Percentiles rank a stretch among this genome's conserved stretches.
These are phyloP conservation scores for Acromyrmex echinatior DNA, from an alignment of 1,140 invertebrate genomes.

Conservation along the genomic window DNA sequence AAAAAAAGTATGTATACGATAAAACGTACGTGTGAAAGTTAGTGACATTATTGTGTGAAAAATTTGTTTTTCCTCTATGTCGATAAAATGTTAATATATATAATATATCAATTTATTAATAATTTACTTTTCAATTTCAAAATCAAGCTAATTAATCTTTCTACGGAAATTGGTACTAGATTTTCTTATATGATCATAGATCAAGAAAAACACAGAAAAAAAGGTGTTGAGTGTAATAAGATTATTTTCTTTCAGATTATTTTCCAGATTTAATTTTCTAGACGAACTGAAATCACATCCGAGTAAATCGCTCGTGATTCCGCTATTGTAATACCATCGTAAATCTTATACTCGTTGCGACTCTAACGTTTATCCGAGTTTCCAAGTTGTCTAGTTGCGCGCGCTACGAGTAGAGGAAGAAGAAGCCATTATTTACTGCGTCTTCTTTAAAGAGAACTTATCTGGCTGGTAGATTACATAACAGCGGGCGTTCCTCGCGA, in stretches of 20 bases:
- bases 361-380: constrained; percentile 59
- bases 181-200: background rate
- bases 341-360: constrained; percentile 60
- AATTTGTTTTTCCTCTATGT: too few relatives aligned
- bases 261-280: constrained; percentile 50
- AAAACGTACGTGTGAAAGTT: too few relatives aligned
- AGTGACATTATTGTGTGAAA: too few relatives aligned
- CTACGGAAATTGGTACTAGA: background rate
- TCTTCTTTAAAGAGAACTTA: constrained; percentile 63
- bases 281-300: constrained; percentile 6
- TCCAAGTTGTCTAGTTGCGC: constrained; percentile 56
- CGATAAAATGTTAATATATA: background rate
- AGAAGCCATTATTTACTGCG: constrained; percentile 62
- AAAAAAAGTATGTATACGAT: background rate
- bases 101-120: too few relatives aligned
- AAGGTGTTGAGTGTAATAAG: background rate
- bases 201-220: too few relatives aligned
- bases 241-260: constrained; percentile 39
- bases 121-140: too few relatives aligned
- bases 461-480: constrained; percentile 64
- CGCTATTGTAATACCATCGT: constrained; percentile 54
- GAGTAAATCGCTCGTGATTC: constrained; percentile 47
- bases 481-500: constrained; percentile 60
- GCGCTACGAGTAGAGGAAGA: constrained; percentile 12
- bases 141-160: too few relatives aligned